Conservation (phyloP, 2,113 vertebrate species). For the Myxocyprinus asiaticus region DNA sequence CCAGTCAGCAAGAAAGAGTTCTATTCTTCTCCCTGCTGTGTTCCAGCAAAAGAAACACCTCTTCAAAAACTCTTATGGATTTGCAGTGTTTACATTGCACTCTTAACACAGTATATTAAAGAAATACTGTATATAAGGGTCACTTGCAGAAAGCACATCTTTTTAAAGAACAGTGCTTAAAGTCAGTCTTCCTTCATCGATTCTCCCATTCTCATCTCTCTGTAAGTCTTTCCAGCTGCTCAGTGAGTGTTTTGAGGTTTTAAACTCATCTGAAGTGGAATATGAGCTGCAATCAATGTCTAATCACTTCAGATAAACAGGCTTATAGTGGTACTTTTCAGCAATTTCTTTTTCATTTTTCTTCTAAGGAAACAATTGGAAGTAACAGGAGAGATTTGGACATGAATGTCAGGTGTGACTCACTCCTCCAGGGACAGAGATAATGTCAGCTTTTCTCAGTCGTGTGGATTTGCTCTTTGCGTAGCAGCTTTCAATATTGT, state of each 20-base stretch:
- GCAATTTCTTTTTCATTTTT: too few species aligned
- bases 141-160: too few species aligned
- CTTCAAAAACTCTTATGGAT: too few species aligned
- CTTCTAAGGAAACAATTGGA: background rate
- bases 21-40: too few species aligned
- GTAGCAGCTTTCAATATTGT: background rate
- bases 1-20: too few species aligned
- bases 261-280: background rate
- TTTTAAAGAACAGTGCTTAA: too few species aligned
- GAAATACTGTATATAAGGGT: too few species aligned
- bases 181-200: too few species aligned
- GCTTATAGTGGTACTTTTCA: too few species aligned
- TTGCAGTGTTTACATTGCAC: too few species aligned
- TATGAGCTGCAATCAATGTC: conserved; percentile 47
- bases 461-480: background rate
- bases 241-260: background rate
- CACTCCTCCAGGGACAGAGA: background rate
- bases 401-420: conserved; percentile 18
- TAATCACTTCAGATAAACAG: conserved; percentile 30
- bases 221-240: background rate
- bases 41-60: too few species aligned
- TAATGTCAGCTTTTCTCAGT: conserved; percentile 9
- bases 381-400: background rate
- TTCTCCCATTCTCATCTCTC: background rate
- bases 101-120: too few species aligned